Conservation (phyloP, 2,888 invertebrate genomes). For the Aphidius colemani region DNA sequence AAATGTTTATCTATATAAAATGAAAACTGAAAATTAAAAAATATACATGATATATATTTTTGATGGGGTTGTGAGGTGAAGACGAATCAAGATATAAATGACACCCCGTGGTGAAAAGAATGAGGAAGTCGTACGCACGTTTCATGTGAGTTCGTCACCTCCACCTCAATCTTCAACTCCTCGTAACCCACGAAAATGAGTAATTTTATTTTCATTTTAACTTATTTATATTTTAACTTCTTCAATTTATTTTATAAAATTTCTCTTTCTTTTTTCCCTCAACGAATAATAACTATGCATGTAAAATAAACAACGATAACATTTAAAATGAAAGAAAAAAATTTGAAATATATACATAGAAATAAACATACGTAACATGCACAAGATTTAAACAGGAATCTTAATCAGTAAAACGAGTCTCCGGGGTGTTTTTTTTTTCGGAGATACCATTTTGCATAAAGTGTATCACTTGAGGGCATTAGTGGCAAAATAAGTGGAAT, state of each 20-base stretch:
- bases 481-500: conserved; percentile 18
- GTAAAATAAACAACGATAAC: neutral
- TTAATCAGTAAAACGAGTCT: conserved; percentile 44
- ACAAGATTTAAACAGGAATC: conserved; percentile 34
- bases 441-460: conserved; percentile 44
- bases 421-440: conserved; percentile 21
- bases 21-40: neutral
- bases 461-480: conserved; percentile 40
- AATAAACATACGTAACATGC: neutral
- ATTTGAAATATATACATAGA: no score
- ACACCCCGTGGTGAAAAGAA: conserved; percentile 18
- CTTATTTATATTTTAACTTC: neutral
- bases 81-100: neutral
- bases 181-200: neutral
- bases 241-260: neutral
- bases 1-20: neutral
- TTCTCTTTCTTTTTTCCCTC: neutral
- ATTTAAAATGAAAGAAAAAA: no score
- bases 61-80: neutral
- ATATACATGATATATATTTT: neutral
- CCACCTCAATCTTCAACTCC: conserved; percentile 3
- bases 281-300: neutral
- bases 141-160: conserved; percentile 17
- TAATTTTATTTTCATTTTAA: neutral
- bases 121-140: conserved; percentile 20